Base-by-base conservation (phyloP, 1,140 invertebrate species). In the Ladona fulva region DNA sequence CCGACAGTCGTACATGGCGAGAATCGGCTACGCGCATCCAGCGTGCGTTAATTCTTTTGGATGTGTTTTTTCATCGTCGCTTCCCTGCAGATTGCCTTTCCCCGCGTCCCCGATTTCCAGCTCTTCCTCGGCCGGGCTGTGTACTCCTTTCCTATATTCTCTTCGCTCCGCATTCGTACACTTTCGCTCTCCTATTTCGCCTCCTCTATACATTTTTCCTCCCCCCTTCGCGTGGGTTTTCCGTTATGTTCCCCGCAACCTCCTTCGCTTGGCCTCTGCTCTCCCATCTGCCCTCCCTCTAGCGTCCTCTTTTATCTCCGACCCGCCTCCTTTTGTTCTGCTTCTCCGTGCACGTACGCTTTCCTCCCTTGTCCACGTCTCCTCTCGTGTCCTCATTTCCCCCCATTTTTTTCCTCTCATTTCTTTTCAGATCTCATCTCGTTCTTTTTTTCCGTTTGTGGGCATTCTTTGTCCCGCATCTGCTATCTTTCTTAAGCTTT, bases 361-460 rank as follows among this genome's bases (percentile, higher is more conserved):
- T 66, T 66, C 52, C 52, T 66, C 52, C 52, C 52, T 66, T 66
- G 52, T 66, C 52, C 52, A 66, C 52, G 52, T 66, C 52, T 52
- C 44, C 44, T 19, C 44, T 19, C 14, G n/a, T 66, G 52, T 66
- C 52, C 52, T 66, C 52, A 66, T 66, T 66, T 66, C n/a, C 12
- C 52, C 44, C 44, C 52, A 6, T 66, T 66, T 66, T 66, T 66
- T 66, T 66, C 52, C 16, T 66, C 52, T 66, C 52, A 12, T 66
- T 66, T 16, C 52, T 66, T 66, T 66, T 66, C 52, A 66, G 52
- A 66, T 66, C 52, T 22, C 52, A 66, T 66, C 3, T 66, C 14
- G 16, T 66, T 22, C 52, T 66, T 66, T 66, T 66, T 66, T 66
- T 66, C 14, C 52, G 52, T 66, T 66, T 12, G 52, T 12, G 52